phyloP scores from a whole-genome alignment of 1,140 invertebrate genomes.

The Papilio dardanus region DNA sequence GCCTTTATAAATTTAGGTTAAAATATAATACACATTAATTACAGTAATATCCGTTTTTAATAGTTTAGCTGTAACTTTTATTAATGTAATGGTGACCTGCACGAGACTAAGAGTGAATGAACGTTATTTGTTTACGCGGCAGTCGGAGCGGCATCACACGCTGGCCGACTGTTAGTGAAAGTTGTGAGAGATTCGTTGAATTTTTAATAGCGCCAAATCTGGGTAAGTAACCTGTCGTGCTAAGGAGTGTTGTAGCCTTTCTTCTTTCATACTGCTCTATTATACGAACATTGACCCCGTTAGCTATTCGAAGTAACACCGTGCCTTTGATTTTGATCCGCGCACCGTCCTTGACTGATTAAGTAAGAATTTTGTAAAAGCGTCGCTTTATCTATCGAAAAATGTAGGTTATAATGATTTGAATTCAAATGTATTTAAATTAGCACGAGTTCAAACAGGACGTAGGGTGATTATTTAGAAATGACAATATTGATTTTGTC shows the following conservation, averaged over 20 bases:
- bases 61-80: neutral
- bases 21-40: neutral
- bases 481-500: constrained; percentile 1
- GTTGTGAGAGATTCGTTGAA: constrained; percentile 74
- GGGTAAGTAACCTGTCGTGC: constrained; percentile 62
- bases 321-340: constrained; percentile 41
- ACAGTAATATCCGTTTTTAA: neutral
- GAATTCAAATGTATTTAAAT: constrained; percentile 18
- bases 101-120: constrained; percentile 30
- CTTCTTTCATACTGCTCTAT: constrained; percentile 66
- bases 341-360: constrained; percentile 35
- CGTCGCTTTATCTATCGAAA: constrained; percentile 17
- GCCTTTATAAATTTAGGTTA: neutral
- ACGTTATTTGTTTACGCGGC: constrained; percentile 36
- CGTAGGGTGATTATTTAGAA: constrained; percentile 10
- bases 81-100: constrained; percentile 28
- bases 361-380: constrained; percentile 36
- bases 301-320: constrained; percentile 38
- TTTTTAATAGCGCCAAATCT: constrained; percentile 73
- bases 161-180: constrained; percentile 65
- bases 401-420: constrained; percentile 26
- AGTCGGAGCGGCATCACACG: constrained; percentile 38
- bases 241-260: constrained; percentile 63
- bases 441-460: neutral
- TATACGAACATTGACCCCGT: constrained; percentile 58